Conservation (phyloP, 2,797 vertebrate species). For the Acrossocheilus fasciatus region DNA sequence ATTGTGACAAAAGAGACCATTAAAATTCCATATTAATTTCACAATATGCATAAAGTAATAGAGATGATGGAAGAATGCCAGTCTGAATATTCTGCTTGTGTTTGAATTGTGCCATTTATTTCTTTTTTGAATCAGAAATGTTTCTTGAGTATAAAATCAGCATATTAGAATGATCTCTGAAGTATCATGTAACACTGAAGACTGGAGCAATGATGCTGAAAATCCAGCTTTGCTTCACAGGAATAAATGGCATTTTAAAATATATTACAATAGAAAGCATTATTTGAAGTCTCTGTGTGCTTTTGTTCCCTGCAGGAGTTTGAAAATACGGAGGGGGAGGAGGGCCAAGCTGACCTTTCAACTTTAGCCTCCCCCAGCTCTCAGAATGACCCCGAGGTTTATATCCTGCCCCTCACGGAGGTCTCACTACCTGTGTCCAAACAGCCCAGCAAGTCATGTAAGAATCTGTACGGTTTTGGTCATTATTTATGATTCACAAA, state of each 20-base stretch:
- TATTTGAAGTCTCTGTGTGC: neutral
- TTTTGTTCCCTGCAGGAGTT: slow-evolving; percentile 85
- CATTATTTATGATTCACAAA: neutral
- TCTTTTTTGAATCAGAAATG: neutral
- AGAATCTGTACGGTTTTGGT: slow-evolving; percentile 60
- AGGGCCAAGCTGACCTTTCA: slow-evolving; percentile 87
- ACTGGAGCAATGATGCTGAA: neutral
- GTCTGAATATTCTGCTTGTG: neutral
- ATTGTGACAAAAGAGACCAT: slow-evolving; percentile 11
- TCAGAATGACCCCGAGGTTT: slow-evolving; percentile 92
- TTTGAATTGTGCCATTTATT: slow-evolving; percentile 1
- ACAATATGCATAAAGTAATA: slow-evolving; percentile 4
- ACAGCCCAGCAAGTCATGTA: slow-evolving; percentile 95
- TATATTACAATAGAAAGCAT: neutral
- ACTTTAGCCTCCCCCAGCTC: slow-evolving; percentile 86
- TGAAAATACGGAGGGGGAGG: slow-evolving; percentile 93
- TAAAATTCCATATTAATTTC: slow-evolving; percentile 18
- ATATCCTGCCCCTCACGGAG: slow-evolving; percentile 95
- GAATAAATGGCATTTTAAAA: neutral
- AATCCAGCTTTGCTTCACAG: neutral
- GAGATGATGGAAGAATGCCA: neutral
- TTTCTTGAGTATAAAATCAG: neutral
- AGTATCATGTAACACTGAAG: neutral
- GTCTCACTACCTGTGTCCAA: slow-evolving; percentile 94
- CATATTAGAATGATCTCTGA: neutral